Percentiles rank a stretch among this genome's conserved stretches.
phyloP scores from a whole-genome alignment of 2,113 vertebrate species.

The Strix aluco region DNA sequence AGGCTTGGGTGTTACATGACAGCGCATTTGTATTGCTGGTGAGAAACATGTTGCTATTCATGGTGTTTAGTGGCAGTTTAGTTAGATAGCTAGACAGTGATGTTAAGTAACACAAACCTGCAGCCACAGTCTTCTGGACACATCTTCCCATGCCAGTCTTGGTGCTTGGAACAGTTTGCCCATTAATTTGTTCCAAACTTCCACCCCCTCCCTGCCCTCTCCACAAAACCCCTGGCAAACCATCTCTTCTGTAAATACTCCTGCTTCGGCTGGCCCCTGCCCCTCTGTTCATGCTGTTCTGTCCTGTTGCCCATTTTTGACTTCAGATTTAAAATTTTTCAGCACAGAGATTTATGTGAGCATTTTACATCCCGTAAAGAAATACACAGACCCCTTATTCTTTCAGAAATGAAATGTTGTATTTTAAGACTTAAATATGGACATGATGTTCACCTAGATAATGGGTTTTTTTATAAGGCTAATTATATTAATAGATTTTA shows the following conservation, averaged over 20 bases:
- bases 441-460: not conserved
- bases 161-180: slow-evolving; percentile 19
- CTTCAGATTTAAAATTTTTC: not conserved
- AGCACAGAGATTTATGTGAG: not conserved
- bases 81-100: slow-evolving; percentile 25
- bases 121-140: not conserved
- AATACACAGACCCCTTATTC: not conserved
- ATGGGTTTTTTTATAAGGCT: not conserved
- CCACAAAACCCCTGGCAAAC: slow-evolving; percentile 35
- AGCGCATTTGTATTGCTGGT: not conserved
- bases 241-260: not conserved
- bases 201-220: not conserved
- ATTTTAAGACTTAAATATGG: not conserved
- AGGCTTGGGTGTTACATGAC: not conserved
- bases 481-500: not conserved
- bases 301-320: not conserved
- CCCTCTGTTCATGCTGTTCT: not conserved
- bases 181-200: slow-evolving; percentile 19
- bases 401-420: not conserved
- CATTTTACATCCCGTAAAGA: not conserved
- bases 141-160: not conserved
- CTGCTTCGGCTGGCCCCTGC: not conserved
- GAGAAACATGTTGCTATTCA: slow-evolving; percentile 41
- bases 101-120: slow-evolving; percentile 37
- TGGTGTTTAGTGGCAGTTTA: not conserved